These are phyloP conservation scores for Macrotrachela quadricornifera DNA, from an alignment of 1,140 invertebrate genomes.

Conservation along the genomic window DNA sequence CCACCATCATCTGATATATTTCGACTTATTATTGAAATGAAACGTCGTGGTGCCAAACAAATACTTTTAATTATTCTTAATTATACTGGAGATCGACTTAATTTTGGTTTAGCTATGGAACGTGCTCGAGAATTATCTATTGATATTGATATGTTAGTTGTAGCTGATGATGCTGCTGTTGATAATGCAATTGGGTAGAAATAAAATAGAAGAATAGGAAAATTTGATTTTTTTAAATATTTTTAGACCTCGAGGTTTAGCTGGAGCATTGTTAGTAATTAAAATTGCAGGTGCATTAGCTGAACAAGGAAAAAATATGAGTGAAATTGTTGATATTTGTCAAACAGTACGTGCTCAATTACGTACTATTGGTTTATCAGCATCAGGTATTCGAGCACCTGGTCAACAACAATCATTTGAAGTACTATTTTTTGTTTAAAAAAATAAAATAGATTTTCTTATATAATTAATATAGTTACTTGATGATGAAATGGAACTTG, in stretches of 20 bases:
- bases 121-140: slow-evolving; percentile 41
- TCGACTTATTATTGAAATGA: no score
- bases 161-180: slow-evolving; percentile 50
- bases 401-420: slow-evolving; percentile 16
- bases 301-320: slow-evolving; percentile 37
- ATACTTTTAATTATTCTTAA: slow-evolving; percentile 31
- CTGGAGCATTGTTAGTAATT: slow-evolving; percentile 44
- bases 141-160: slow-evolving; percentile 42
- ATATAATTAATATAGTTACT: slow-evolving; percentile 43
- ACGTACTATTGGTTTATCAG: slow-evolving; percentile 49
- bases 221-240: neutral
- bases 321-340: slow-evolving; percentile 25
- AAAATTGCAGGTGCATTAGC: slow-evolving; percentile 51
- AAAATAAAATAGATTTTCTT: no score
- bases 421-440: no score
- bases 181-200: no score
- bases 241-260: slow-evolving; percentile 47
- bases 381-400: slow-evolving; percentile 46
- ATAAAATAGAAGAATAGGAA: slow-evolving; percentile 24
- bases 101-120: slow-evolving; percentile 60
- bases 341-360: slow-evolving; percentile 17
- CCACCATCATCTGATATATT: slow-evolving; percentile 47
- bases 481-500: slow-evolving; percentile 51
- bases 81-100: slow-evolving; percentile 64
- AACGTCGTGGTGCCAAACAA: neutral